phyloP scores from a whole-genome alignment of 1,140 invertebrate species.

The Schmidtea mediterranea region DNA sequence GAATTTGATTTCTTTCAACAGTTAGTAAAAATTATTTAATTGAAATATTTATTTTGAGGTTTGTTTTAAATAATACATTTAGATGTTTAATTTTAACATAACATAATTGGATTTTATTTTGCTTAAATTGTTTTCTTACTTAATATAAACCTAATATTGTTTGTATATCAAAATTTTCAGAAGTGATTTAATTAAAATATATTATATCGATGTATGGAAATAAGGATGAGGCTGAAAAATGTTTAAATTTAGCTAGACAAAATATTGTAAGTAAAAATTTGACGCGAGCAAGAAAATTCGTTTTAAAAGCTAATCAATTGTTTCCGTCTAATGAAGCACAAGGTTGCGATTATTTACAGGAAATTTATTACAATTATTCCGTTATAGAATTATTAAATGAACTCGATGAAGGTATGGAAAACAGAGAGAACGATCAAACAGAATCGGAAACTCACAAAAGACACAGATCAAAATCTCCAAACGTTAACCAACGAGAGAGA shows the following conservation, averaged over 20 bases:
- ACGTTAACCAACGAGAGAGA: too few relatives aligned
- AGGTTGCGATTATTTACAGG: background rate
- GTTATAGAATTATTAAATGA: background rate
- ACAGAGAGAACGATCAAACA: background rate
- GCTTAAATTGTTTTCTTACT: too few relatives aligned
- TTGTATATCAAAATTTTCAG: too few relatives aligned
- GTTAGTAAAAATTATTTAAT: too few relatives aligned
- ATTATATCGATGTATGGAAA: background rate
- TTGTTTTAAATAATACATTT: too few relatives aligned
- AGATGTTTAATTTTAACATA: too few relatives aligned
- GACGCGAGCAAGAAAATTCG: background rate
- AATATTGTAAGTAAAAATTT: background rate
- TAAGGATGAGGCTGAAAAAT: conserved; percentile 2
- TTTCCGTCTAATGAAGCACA: background rate
- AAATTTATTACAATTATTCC: too few relatives aligned
- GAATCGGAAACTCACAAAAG: background rate
- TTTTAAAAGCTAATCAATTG: background rate
- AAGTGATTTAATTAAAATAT: background rate
- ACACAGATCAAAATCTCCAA: background rate
- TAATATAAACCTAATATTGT: too few relatives aligned
- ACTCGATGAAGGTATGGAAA: background rate
- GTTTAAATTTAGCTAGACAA: background rate
- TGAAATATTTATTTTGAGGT: too few relatives aligned
- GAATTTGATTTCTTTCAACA: too few relatives aligned
- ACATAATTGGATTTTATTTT: too few relatives aligned